phyloP scores from a whole-genome alignment of 2,797 vertebrate genomes.

The Masticophis lateralis region DNA sequence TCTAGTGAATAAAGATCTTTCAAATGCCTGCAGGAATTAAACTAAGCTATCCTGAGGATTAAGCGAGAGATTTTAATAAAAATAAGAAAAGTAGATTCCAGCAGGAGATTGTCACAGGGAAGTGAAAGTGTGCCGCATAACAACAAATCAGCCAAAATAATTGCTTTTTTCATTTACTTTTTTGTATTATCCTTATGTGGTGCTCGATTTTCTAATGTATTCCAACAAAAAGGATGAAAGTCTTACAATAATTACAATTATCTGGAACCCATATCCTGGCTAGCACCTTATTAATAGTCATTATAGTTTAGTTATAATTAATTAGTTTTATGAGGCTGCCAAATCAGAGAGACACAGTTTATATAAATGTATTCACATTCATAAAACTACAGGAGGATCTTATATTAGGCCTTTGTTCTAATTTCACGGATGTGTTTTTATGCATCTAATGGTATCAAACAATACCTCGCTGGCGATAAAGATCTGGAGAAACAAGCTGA shows the following conservation, averaged over 20 bases:
- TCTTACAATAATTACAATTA: background rate
- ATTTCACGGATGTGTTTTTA: conserved; percentile 10
- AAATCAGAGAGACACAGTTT: background rate
- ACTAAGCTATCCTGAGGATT: accelerated
- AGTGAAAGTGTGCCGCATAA: conserved; percentile 20
- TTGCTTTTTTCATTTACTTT: conserved; percentile 11
- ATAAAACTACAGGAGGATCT: background rate
- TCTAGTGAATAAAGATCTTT: conserved; percentile 67
- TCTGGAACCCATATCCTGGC: background rate
- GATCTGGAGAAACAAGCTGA: too few species aligned
- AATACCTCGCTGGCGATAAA: too few species aligned
- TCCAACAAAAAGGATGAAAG: background rate
- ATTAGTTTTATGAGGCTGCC: background rate
- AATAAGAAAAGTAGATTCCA: background rate
- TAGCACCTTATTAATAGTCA: background rate
- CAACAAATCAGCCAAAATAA: background rate
- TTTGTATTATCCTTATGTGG: background rate
- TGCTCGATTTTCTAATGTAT: background rate
- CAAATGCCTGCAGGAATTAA: background rate
- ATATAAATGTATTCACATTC: background rate
- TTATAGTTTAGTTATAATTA: background rate
- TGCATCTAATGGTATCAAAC: background rate
- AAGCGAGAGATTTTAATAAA: conserved; percentile 36
- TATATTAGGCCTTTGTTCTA: background rate
- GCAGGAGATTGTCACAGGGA: background rate